Evolutionary conservation across 2,888 invertebrate species (phyloP).

Genomic region (Balanococcus diminutus): DNA sequence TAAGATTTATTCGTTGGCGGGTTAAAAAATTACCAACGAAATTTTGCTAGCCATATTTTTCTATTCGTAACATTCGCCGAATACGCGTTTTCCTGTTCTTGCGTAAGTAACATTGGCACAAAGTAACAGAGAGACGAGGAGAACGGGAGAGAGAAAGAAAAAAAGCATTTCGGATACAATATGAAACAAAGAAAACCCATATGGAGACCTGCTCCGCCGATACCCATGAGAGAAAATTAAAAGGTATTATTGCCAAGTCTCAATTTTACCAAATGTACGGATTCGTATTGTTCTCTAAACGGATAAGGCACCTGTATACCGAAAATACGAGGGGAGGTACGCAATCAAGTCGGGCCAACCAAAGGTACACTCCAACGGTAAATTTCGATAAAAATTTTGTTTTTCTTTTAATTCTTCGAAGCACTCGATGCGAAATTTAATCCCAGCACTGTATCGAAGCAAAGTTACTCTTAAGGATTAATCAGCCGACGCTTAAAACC

Average conservation of each 20-base stretch:
- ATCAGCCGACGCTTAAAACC: neutral
- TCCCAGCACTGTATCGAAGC: neutral
- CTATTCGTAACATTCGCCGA: neutral
- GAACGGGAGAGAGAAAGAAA: neutral
- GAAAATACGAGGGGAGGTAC: neutral
- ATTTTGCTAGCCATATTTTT: neutral
- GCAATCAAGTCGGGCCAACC: neutral
- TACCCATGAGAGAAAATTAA: slow-evolving; percentile 21
- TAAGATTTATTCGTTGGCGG: neutral
- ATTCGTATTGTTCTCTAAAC: neutral
- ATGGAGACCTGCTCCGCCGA: neutral
- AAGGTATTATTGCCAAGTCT: slow-evolving; percentile 22
- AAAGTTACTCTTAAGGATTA: neutral
- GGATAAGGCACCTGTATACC: slow-evolving; percentile 14
- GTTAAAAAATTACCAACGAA: neutral
- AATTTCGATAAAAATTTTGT: slow-evolving; percentile 10
- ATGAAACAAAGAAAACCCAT: slow-evolving; percentile 2
- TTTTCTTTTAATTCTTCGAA: slow-evolving; percentile 3
- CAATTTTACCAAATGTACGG: slow-evolving; percentile 20
- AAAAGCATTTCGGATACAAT: neutral
- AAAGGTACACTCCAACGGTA: neutral
- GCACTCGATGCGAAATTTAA: neutral
- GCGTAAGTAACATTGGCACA: neutral
- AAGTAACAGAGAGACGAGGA: neutral
- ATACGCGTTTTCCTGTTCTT: neutral